phyloP scores from a whole-genome alignment of 1,140 invertebrate genomes.

The Batillaria attramentaria region DNA sequence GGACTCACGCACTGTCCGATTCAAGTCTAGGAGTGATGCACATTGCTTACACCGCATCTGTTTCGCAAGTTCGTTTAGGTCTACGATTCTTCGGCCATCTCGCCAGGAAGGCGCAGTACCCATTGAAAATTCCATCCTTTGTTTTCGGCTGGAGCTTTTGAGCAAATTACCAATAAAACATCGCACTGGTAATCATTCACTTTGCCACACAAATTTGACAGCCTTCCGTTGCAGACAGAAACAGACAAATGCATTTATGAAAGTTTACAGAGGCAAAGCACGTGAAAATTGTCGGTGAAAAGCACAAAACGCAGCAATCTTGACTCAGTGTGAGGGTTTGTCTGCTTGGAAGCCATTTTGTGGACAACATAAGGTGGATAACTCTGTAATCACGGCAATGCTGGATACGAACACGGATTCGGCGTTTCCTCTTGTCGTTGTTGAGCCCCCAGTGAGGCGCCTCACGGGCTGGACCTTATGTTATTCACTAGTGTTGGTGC shows the following conservation, averaged over 20 bases:
- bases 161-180: background rate
- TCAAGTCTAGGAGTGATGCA: slow-evolving; percentile 15
- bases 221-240: background rate
- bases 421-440: too few species aligned
- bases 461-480: too few species aligned
- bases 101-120: background rate
- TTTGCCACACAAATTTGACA: too few species aligned
- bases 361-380: too few species aligned
- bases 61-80: slow-evolving; percentile 10
- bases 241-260: background rate
- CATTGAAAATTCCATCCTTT: background rate
- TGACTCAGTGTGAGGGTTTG: too few species aligned
- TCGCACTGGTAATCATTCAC: background rate
- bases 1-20: slow-evolving; percentile 9
- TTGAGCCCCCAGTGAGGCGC: too few species aligned
- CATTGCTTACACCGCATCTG: slow-evolving; percentile 29
- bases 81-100: slow-evolving; percentile 11
- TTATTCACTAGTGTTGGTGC: too few species aligned
- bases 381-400: too few species aligned
- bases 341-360: too few species aligned
- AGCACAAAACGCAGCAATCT: background rate
- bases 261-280: background rate
- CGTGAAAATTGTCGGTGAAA: background rate
- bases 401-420: too few species aligned
- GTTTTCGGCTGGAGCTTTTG: background rate